These are phyloP conservation scores for Hephaestus fuliginosus DNA, from an alignment of 2,797 vertebrate genomes.

Conservation along the genomic window DNA sequence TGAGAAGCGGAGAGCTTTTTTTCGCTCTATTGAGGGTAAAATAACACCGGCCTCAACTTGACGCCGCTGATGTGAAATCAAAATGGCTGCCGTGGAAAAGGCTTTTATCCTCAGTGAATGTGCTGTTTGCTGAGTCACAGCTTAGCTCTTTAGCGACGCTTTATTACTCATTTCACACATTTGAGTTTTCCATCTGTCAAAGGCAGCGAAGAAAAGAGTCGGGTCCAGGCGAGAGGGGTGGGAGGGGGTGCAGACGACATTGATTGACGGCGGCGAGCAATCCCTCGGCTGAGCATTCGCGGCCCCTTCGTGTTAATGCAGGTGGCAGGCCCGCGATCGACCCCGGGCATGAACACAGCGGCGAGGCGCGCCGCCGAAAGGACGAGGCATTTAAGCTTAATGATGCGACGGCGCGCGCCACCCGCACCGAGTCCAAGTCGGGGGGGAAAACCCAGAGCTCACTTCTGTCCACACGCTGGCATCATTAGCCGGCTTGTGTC, in stretches of 20 bases:
- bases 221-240: background rate
- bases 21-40: constrained; percentile 38
- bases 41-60: constrained; percentile 56
- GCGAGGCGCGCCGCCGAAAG: constrained; percentile 14
- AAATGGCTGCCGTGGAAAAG: constrained; percentile 79
- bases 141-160: constrained; percentile 77
- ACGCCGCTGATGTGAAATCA: constrained; percentile 75
- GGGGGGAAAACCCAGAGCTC: constrained; percentile 51
- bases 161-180: constrained; percentile 79
- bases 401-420: constrained; percentile 46
- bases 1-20: constrained; percentile 47
- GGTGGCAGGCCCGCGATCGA: constrained; percentile 26
- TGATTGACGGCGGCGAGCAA: constrained; percentile 58
- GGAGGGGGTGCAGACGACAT: background rate
- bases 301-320: constrained; percentile 11
- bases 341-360: constrained; percentile 1
- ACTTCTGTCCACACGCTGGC: constrained; percentile 67
- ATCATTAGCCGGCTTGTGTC: constrained; percentile 81
- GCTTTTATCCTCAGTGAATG: constrained; percentile 76
- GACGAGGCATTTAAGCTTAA: constrained; percentile 70
- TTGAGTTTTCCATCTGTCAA: constrained; percentile 68
- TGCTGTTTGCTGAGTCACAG: constrained; percentile 78
- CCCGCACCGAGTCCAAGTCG: constrained; percentile 59
- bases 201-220: constrained; percentile 51
- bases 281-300: background rate